Base-by-base conservation (phyloP, 1,140 invertebrate genomes). In the Eumaeus atala region DNA sequence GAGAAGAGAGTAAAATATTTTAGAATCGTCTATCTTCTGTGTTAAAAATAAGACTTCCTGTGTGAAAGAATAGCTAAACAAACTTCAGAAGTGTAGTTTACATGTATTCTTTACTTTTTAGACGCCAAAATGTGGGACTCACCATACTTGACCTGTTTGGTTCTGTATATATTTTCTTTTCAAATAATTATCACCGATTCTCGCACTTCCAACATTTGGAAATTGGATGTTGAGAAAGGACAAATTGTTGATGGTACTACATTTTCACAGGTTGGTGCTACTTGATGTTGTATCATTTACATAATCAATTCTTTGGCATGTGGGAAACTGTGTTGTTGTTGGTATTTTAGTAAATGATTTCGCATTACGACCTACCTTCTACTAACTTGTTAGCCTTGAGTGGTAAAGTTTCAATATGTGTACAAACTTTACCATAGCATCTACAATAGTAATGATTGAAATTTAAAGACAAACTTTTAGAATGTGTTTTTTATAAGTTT, bases 121-220 rank as follows among this genome's bases (percentile, higher is more conserved):
- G 60, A 67, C 57, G 66, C 66, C 70, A 77, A 74, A 70, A 88
- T 88, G 87, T 72, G 83, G 69, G 85, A 88, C 61, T 81, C 77
- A 60, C 83, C 84, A 65, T 87, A 87, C 74, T 80, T 88, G 72
- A 87, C 80, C 74, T 87, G 82, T 82, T 87, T 88, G 68, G 72
- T 84, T 73, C 71, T 88, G 70, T 88, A 87, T 71, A 84, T 87
- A 82, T 87, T 90, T 75, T 90, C 87, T 65, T 90, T 93, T 77
- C 91, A 93, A 82, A 90, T 93, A 69, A 88, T 93, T 58, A 88
- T 90, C 59, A 93, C 89, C 61, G 93, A 93, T 81, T 93, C 93
- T 34, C 89, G 91, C 59, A 92, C 92, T 37, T 93, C 92, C 40
- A 92, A 91, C 51, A 87, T 94, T 72, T 94, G 93, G 93, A 92